A percentile compares a stretch with the other conserved stretches of the same genome.
Conservation (phyloP, 2,113 vertebrate species). For the Rhizomys pruinosus region DNA sequence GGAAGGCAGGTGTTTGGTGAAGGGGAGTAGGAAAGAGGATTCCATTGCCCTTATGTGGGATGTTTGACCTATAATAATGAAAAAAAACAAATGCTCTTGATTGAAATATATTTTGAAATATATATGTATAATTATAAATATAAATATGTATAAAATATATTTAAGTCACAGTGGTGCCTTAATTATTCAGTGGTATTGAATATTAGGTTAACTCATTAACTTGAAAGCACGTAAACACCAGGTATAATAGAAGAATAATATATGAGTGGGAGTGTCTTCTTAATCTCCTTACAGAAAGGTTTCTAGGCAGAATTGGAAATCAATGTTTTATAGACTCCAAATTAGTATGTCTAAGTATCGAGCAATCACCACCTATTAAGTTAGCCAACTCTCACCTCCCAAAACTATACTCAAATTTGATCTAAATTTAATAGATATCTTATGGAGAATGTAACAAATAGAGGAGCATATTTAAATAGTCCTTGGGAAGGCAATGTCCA, state of each 20-base stretch:
- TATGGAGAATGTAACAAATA: neutral
- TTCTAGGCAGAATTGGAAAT: neutral
- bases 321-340: neutral
- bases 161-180: neutral
- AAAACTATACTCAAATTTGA: neutral
- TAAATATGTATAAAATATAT: neutral
- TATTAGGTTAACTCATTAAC: neutral
- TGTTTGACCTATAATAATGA: neutral
- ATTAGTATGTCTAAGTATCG: neutral
- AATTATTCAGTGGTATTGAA: neutral
- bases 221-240: slow-evolving; percentile 17
- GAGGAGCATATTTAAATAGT: neutral
- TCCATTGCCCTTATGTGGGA: neutral
- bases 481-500: neutral
- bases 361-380: neutral
- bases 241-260: neutral
- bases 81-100: neutral
- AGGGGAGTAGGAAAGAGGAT: neutral
- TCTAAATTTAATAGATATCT: neutral
- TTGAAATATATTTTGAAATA: slow-evolving; percentile 7
- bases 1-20: neutral
- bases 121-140: neutral
- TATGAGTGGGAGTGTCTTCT: neutral
- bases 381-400: neutral
- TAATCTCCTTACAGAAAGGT: neutral